Conservation (phyloP, 2,888 invertebrate species). For the Laothoe populi region DNA sequence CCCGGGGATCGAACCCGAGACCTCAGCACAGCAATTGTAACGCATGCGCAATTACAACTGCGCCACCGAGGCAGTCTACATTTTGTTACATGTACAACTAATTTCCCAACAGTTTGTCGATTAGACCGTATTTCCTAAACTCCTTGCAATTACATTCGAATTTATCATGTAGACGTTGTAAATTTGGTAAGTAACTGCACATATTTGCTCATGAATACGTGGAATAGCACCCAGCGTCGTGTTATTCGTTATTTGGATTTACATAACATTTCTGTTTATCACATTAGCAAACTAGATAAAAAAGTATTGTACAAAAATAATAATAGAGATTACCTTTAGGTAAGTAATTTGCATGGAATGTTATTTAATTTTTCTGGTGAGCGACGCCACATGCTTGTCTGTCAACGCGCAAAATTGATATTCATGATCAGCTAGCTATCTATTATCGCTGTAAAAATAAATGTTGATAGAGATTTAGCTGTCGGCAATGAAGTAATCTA, state of each 20-base stretch:
- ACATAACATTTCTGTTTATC: conserved; percentile 33
- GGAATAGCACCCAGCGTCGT: conserved; percentile 35
- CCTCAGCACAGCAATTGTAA: no score
- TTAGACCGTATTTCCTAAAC: background rate
- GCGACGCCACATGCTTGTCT: conserved; percentile 34
- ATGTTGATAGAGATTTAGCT: conserved; percentile 40
- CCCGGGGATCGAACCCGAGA: no score
- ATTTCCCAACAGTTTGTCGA: background rate
- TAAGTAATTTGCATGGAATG: background rate
- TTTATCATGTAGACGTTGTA: conserved; percentile 5
- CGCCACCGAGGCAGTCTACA: no score
- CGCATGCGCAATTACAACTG: no score
- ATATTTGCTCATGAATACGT: conserved; percentile 11
- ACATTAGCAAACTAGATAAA: conserved; percentile 34
- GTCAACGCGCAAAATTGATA: conserved; percentile 45
- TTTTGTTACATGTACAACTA: background rate
- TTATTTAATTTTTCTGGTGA: conserved; percentile 14
- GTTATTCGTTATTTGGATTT: conserved; percentile 31
- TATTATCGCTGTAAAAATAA: conserved; percentile 47
- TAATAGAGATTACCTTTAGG: conserved; percentile 26
- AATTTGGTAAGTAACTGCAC: background rate
- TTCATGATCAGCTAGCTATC: conserved; percentile 51
- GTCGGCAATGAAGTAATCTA: conserved; percentile 44
- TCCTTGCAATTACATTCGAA: background rate
- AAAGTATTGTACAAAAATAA: conserved; percentile 33